Evolutionary conservation across 1,140 invertebrate species (phyloP), one percentile per base, ranked within the genome.

Genomic region (Bicyclus anynana): DNA sequence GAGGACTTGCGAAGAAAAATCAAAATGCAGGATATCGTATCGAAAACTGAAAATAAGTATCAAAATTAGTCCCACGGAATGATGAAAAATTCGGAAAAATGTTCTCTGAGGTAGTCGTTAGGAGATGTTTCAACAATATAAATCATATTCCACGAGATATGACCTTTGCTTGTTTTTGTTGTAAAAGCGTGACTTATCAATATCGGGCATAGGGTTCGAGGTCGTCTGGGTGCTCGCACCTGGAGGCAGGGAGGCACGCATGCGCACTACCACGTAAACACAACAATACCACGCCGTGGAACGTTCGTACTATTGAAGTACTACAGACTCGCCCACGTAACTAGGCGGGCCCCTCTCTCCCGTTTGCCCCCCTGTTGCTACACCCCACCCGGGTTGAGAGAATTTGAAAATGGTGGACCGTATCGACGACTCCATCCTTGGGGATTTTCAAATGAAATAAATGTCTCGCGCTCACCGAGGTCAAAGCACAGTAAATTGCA

Each of bases 301-400:
- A 59, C 65, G 67, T 73, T 71, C 59, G 77, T 87, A 87, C 82
- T 87, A 87, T 73, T n/a, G n/a, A 70, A 79, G 80, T 84, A 87
- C 84, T 87, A 87, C 84, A 87, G 84, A 87, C 84, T 80, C 84
- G 84, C 84, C 84, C 82, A 87, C 84, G 84, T 80, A 77, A 57
- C 70, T 63, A 54, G 67, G 57, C 53, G 59, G 51, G 49, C 61
- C 61, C 56, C 67, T 56, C 60, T 63, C 65, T 55, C 47, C 53
- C 50, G 49, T 49, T 18, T 13, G 27, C 38, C 47, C 18, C 53
- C 42, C 44, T 48, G 53, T 55, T 48, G 44, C 53, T 18, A 47
- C 21, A 33, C 38, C 13, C 23, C 37, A 21, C 42, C 42, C n/a
- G 2, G 20, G 17, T 14, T n/a, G 21, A 44, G 42, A 12, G 20